Evolutionary conservation across 2,888 invertebrate genomes (phyloP).

Genomic region (Drosophila mulleri): DNA sequence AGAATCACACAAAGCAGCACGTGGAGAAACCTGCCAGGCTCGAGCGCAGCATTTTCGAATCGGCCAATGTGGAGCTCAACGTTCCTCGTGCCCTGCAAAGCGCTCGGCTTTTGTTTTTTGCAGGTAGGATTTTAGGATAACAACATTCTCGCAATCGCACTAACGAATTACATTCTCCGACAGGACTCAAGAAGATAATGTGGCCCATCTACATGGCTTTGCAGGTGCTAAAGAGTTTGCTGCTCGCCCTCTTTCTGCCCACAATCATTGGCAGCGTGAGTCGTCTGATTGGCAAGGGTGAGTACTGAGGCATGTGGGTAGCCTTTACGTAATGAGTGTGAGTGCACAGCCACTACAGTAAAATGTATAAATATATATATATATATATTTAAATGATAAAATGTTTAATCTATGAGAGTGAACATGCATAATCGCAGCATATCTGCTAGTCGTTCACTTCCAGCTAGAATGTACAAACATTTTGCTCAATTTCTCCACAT

Average conservation of each 20-base stretch:
- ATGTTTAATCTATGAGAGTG: not conserved
- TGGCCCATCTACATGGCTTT: conserved; percentile 93
- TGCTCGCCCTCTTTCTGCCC: conserved; percentile 93
- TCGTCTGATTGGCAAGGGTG: conserved; percentile 93
- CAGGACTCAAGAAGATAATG: conserved; percentile 93
- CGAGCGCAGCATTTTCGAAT: conserved; percentile 85
- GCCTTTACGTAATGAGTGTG: not conserved
- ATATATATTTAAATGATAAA: no score
- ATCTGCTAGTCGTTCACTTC: not conserved
- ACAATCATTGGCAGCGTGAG: conserved; percentile 93
- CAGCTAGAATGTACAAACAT: not conserved
- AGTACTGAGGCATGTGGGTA: conserved; percentile 28
- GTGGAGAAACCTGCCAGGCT: conserved; percentile 84
- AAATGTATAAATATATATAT: no score
- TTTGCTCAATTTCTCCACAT: conserved; percentile 1
- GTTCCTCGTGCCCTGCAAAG: conserved; percentile 87
- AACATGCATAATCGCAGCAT: not conserved
- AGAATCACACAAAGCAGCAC: conserved; percentile 84
- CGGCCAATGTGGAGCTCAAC: conserved; percentile 87
- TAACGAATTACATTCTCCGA: conserved; percentile 86
- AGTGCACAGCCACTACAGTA: not conserved
- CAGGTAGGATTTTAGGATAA: conserved; percentile 85
- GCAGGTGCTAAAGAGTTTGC: conserved; percentile 92
- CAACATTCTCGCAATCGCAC: not conserved
- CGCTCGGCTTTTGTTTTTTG: conserved; percentile 88